phyloP scores from a whole-genome alignment of 1,140 invertebrate genomes.

The Heliconius hermathena region DNA sequence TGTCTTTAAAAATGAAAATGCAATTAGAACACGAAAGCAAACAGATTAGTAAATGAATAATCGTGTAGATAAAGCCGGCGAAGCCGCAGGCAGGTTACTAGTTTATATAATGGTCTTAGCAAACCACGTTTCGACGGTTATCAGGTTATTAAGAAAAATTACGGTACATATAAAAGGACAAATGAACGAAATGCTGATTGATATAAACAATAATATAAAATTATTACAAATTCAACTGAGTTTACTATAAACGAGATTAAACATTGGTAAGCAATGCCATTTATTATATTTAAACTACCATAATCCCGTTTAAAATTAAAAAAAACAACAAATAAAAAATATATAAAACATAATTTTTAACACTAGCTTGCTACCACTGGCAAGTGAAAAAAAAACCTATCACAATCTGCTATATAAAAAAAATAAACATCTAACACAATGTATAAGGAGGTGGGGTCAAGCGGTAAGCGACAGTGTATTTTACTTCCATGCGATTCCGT shows the following conservation, averaged over 20 bases:
- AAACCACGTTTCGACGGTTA: not conserved
- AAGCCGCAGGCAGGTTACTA: too few relatives aligned
- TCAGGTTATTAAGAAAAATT: not conserved
- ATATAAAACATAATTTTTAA: not conserved
- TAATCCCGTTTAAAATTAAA: not conserved
- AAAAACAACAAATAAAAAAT: not conserved
- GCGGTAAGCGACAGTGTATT: constrained; percentile 55
- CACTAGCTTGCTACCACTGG: constrained; percentile 9
- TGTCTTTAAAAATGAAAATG: too few relatives aligned
- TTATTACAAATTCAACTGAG: not conserved
- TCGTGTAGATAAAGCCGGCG: too few relatives aligned
- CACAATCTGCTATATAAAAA: not conserved
- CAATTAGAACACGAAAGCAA: too few relatives aligned
- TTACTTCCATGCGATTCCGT: constrained; percentile 64
- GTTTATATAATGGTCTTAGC: not conserved
- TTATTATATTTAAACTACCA: not conserved
- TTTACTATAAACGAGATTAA: not conserved
- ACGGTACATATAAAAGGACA: not conserved
- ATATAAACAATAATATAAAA: not conserved
- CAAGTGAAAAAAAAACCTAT: not conserved
- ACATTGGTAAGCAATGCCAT: not conserved
- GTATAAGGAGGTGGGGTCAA: constrained; percentile 46
- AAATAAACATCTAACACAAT: constrained; percentile 28
- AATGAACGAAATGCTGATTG: not conserved
- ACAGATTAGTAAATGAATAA: too few relatives aligned